These are phyloP conservation scores for Sturnira hondurensis DNA, from an alignment of 2,113 vertebrate species.

Conservation along the genomic window DNA sequence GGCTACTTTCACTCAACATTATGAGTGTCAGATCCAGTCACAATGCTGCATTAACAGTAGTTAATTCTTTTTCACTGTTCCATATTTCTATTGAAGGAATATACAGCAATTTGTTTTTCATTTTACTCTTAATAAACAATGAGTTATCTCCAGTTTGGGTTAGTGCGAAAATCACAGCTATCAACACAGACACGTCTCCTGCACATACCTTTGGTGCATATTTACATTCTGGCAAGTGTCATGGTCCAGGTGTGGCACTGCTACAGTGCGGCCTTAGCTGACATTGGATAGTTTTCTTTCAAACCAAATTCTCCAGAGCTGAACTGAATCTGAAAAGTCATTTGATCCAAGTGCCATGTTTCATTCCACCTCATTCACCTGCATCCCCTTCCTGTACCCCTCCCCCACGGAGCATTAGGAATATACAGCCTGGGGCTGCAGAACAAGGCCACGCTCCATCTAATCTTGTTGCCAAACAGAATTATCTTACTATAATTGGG, in stretches of 20 bases:
- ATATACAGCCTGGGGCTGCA: neutral
- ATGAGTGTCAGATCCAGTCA: neutral
- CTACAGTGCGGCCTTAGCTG: neutral
- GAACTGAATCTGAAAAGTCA: neutral
- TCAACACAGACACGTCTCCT: neutral
- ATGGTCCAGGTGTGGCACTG: neutral
- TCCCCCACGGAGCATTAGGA: neutral
- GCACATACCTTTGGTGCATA: accelerated
- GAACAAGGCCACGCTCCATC: neutral
- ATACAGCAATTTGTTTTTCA: neutral
- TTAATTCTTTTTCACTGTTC: neutral
- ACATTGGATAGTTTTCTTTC: neutral
- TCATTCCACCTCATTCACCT: neutral
- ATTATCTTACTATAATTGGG: neutral
- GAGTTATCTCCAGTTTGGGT: neutral
- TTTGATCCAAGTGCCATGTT: neutral
- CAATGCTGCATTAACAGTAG: neutral
- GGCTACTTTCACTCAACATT: neutral
- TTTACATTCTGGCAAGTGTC: neutral
- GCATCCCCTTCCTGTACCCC: neutral
- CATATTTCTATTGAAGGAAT: neutral
- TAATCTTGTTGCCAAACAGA: neutral
- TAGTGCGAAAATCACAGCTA: neutral
- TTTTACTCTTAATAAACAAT: neutral
- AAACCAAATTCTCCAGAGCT: neutral